These are phyloP conservation scores for Pteruthius melanotis DNA, from an alignment of 2,113 vertebrate species.

Conservation along the genomic window DNA sequence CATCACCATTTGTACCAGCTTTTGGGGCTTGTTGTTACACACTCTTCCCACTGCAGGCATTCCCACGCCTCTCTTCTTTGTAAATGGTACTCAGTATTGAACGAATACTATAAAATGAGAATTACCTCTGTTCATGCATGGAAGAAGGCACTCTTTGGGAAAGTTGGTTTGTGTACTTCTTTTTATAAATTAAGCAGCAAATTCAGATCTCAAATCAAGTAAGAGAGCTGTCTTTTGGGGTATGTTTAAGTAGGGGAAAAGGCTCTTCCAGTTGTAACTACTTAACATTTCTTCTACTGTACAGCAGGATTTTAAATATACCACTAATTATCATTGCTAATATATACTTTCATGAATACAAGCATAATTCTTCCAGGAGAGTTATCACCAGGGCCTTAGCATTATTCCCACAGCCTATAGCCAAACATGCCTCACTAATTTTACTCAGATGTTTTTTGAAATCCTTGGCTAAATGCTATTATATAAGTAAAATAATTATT, in stretches of 20 bases:
- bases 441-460: background rate
- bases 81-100: background rate
- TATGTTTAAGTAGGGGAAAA: background rate
- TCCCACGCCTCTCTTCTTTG: fast-evolving
- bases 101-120: background rate
- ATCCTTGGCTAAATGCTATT: background rate
- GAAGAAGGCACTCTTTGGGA: background rate
- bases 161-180: background rate
- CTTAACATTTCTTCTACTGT: background rate
- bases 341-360: background rate
- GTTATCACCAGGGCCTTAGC: background rate
- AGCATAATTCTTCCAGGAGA: background rate
- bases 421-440: background rate
- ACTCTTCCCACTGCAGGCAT: background rate
- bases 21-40: background rate
- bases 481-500: background rate
- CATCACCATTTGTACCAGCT: background rate
- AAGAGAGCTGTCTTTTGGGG: background rate
- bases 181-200: background rate
- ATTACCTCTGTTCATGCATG: background rate
- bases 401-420: background rate
- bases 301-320: background rate
- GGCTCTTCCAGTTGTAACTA: background rate
- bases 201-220: background rate
- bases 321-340: background rate